Evolutionary conservation across 2,797 vertebrate genomes (phyloP).

Genomic region (Tapirus indicus): DNA sequence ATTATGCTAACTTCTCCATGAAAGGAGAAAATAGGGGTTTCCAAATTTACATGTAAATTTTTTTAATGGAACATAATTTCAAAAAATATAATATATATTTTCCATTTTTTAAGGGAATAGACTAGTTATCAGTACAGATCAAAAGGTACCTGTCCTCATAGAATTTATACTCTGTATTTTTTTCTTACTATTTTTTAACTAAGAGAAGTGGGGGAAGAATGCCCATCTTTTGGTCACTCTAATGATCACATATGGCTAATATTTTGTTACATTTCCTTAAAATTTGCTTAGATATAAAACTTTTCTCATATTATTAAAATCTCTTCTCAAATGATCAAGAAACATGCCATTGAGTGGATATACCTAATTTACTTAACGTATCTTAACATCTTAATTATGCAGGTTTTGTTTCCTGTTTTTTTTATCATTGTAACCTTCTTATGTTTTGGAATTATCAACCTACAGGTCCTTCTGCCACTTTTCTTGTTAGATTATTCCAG

Average conservation of each 20-base stretch:
- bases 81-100: background rate
- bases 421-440: background rate
- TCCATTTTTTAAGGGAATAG: background rate
- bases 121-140: background rate
- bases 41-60: background rate
- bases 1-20: background rate
- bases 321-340: slow-evolving; percentile 5
- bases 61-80: background rate
- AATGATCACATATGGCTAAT: background rate
- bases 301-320: background rate
- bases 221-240: background rate
- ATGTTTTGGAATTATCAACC: background rate
- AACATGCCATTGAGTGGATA: background rate
- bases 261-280: background rate
- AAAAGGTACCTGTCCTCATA: background rate
- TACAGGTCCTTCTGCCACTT: background rate
- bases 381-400: background rate
- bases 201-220: background rate
- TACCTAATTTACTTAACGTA: background rate
- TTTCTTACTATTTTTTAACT: background rate
- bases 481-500: background rate
- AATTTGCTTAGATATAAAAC: background rate
- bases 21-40: background rate
- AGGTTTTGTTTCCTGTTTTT: background rate
- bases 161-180: slow-evolving; percentile 1